Evolutionary conservation across 2,797 vertebrate genomes (phyloP).

Genomic region (Emys orbicularis): DNA sequence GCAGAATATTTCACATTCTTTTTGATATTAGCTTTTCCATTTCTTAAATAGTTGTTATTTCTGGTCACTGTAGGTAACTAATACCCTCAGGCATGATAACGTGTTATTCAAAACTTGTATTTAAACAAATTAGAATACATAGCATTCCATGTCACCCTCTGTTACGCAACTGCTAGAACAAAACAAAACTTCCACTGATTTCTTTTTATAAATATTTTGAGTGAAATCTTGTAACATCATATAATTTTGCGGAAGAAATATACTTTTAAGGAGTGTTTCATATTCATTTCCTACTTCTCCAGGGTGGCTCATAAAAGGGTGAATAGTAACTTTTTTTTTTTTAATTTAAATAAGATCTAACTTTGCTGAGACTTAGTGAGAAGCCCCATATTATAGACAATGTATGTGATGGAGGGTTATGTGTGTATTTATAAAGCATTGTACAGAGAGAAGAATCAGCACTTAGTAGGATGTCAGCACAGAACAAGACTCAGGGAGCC

Average conservation of each 20-base stretch:
- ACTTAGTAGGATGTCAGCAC: background rate
- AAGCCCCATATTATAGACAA: background rate
- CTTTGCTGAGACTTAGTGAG: background rate
- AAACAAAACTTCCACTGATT: conserved; percentile 3
- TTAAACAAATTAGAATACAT: conserved; percentile 12
- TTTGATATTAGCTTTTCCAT: conserved; percentile 60
- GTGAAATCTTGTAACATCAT: background rate
- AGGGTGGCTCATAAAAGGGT: background rate
- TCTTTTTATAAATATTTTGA: conserved; percentile 28
- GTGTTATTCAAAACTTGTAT: conserved; percentile 39
- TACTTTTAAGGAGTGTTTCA: background rate
- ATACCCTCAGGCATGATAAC: conserved; percentile 54
- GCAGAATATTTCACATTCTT: background rate
- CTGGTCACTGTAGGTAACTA: conserved; percentile 70
- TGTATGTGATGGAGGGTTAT: background rate
- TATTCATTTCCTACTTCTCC: background rate
- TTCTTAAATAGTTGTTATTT: conserved; percentile 71
- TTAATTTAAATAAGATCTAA: background rate
- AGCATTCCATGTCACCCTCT: conserved; percentile 38
- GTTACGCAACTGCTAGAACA: conserved; percentile 1
- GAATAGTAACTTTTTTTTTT: conserved; percentile 21
- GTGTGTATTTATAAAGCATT: background rate
- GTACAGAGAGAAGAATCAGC: background rate
- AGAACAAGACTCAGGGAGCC: background rate
- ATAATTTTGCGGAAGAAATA: conserved; percentile 5